A percentile compares a stretch with the other conserved stretches of the same genome.
These are phyloP conservation scores for Tetranychus piercei DNA, from an alignment of 2,888 invertebrate genomes.

Conservation along the genomic window DNA sequence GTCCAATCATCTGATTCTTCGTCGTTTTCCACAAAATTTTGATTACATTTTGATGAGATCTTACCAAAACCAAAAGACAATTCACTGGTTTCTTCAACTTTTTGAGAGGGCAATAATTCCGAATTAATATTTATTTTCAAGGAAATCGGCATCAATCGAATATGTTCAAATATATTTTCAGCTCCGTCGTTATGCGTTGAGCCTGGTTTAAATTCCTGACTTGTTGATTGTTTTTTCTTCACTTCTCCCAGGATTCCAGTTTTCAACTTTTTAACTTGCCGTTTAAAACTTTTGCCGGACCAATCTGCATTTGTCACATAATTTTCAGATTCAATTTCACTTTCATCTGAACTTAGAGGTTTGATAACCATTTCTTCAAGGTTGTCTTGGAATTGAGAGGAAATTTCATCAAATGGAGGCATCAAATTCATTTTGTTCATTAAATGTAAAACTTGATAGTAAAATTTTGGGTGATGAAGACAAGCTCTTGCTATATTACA, in stretches of 20 bases:
- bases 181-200: neutral
- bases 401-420: slow-evolving; percentile 47
- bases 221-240: neutral
- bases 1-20: neutral
- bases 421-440: slow-evolving; percentile 88
- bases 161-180: neutral
- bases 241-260: neutral
- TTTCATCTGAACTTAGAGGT: neutral
- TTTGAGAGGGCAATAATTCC: neutral
- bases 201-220: neutral
- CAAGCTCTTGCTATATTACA: slow-evolving; percentile 59
- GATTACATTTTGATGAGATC: neutral
- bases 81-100: neutral
- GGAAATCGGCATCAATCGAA: neutral
- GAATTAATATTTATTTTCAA: neutral
- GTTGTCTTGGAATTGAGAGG: neutral
- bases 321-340: neutral
- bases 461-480: slow-evolving; percentile 57
- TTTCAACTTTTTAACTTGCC: neutral
- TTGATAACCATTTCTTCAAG: neutral
- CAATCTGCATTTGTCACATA: neutral
- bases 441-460: slow-evolving; percentile 54
- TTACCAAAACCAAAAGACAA: neutral
- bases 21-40: neutral
- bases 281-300: neutral